Conservation (phyloP, 2,797 vertebrate genomes). For the Borostomias antarcticus region DNA sequence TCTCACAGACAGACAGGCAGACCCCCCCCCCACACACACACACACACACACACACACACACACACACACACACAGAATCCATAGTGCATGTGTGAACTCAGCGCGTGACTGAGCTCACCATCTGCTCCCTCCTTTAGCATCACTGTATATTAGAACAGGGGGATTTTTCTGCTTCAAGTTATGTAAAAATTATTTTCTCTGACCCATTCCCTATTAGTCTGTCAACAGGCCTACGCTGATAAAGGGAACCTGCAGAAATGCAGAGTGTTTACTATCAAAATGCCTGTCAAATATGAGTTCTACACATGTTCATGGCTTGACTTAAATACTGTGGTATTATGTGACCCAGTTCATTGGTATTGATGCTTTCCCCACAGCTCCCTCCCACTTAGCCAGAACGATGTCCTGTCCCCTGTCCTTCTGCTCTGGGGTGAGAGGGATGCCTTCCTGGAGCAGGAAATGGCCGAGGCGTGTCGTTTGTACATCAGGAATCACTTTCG, state of each 20-base stretch:
- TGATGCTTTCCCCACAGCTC: slow-evolving; percentile 71
- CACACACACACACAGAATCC: slow-evolving; percentile 34
- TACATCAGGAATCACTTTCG: slow-evolving; percentile 95
- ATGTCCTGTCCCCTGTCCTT: slow-evolving; percentile 89
- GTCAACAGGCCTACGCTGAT: slow-evolving; percentile 16
- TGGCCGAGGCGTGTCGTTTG: slow-evolving; percentile 92
- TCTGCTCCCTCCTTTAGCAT: slow-evolving; percentile 66
- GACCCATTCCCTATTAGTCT: slow-evolving; percentile 51
- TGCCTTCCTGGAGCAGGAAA: slow-evolving; percentile 93
- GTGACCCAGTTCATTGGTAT: slow-evolving; percentile 39
- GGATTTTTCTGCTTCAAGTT: slow-evolving; percentile 37
- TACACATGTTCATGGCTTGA: background rate
- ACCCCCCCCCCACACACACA: background rate
- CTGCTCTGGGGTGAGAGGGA: slow-evolving; percentile 95
- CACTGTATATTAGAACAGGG: slow-evolving; percentile 50
- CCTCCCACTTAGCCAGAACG: slow-evolving; percentile 87
- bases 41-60: slow-evolving; percentile 5
- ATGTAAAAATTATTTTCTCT: slow-evolving; percentile 54
- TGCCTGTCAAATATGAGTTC: background rate
- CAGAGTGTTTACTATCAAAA: background rate
- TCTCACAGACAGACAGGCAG: background rate
- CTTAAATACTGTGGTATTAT: background rate
- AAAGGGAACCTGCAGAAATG: slow-evolving; percentile 10
- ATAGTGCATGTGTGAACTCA: slow-evolving; percentile 37
- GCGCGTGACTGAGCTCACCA: slow-evolving; percentile 62